These are phyloP conservation scores for Lasiurus borealis DNA, from an alignment of 2,113 vertebrate species.

Conservation along the genomic window DNA sequence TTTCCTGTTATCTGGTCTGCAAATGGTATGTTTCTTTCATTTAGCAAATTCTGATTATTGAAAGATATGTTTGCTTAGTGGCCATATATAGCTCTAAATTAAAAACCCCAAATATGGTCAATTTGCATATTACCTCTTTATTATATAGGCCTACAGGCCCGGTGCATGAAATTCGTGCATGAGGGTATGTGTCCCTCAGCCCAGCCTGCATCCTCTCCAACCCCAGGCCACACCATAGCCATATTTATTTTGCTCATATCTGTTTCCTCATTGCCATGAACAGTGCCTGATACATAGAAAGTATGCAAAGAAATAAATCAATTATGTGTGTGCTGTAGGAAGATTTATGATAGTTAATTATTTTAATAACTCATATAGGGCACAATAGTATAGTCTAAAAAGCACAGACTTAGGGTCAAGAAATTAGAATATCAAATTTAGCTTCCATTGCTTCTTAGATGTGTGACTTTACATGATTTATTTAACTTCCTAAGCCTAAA, in stretches of 20 bases:
- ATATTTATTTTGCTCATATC: not conserved
- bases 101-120: not conserved
- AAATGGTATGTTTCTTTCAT: not conserved
- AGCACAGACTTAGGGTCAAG: not conserved
- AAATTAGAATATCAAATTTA: not conserved
- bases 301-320: not conserved
- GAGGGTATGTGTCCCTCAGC: no score
- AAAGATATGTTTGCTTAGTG: not conserved
- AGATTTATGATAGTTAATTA: not conserved
- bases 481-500: not conserved
- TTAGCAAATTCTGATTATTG: not conserved
- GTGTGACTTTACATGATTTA: not conserved
- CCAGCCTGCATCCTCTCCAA: no score
- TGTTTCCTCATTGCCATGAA: not conserved
- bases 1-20: not conserved
- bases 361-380: not conserved
- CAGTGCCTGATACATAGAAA: not conserved
- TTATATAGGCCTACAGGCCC: no score
- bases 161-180: no score
- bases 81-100: not conserved
- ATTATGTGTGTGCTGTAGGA: not conserved
- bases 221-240: not conserved
- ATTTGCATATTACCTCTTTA: no score
- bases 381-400: not conserved
- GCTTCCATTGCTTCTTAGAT: not conserved